Percentiles rank a stretch among this genome's conserved stretches.
These are phyloP conservation scores for Caenorhabditis panamensis DNA, from an alignment of 2,888 invertebrate species.

Conservation along the genomic window DNA sequence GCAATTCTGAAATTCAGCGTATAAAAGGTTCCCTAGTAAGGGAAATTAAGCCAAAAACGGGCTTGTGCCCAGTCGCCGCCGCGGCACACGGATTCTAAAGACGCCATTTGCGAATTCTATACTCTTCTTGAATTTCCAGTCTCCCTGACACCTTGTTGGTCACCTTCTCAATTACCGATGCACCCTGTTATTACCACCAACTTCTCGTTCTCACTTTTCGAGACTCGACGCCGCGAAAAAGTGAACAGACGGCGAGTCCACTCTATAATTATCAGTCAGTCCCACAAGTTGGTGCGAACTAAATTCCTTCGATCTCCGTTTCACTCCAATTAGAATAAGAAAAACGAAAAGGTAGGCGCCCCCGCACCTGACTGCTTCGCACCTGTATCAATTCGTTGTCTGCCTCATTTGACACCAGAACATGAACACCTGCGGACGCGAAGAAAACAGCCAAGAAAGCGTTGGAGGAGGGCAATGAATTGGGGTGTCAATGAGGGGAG, in stretches of 20 bases:
- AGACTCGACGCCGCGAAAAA: too few relatives aligned
- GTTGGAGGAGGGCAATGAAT: background rate
- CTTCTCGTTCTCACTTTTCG: slow-evolving; percentile 17
- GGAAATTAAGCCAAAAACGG: too few relatives aligned
- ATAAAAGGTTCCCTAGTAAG: too few relatives aligned
- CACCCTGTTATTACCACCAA: slow-evolving; percentile 32
- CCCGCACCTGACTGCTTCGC: slow-evolving; percentile 13
- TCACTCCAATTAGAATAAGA: background rate
- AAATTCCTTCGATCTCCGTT: background rate
- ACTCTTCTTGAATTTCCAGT: background rate
- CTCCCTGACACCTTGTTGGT: slow-evolving; percentile 7
- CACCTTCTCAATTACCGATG: slow-evolving; percentile 36
- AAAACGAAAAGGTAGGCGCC: slow-evolving; percentile 8
- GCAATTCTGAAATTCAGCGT: too few relatives aligned
- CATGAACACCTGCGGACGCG: slow-evolving; percentile 43
- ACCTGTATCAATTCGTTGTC: slow-evolving; percentile 45
- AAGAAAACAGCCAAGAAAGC: slow-evolving; percentile 1
- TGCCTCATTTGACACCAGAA: slow-evolving; percentile 42
- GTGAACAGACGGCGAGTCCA: too few relatives aligned
- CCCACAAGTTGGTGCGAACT: slow-evolving; percentile 20
- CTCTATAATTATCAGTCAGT: slow-evolving; percentile 19
- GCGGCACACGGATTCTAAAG: too few relatives aligned
- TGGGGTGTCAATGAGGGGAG: background rate
- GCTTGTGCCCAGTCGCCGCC: too few relatives aligned
- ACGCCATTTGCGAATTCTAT: too few relatives aligned